A percentile compares a stretch with the other conserved stretches of the same genome.
Evolutionary conservation across 2,797 vertebrate genomes (phyloP).

Genomic region (Poecilia velifera): DNA sequence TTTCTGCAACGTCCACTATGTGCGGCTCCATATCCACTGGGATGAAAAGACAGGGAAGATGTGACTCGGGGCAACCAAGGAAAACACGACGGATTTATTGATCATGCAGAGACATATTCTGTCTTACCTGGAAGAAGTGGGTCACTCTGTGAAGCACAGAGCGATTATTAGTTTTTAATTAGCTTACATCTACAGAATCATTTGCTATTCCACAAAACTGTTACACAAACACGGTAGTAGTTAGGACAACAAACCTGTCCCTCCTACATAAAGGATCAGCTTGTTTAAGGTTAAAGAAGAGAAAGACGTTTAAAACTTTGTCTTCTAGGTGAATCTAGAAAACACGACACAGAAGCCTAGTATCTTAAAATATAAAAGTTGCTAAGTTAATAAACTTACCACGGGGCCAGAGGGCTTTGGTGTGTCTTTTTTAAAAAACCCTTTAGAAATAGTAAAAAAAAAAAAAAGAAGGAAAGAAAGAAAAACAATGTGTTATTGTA

Average conservation of each 20-base stretch:
- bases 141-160: conserved; percentile 39
- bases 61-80: not conserved
- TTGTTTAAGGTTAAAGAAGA: conserved; percentile 28
- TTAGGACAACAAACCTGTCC: conserved; percentile 49
- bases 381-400: conserved; percentile 28
- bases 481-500: not conserved
- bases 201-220: conserved; percentile 1
- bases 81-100: not conserved
- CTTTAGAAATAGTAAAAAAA: not conserved
- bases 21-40: conserved; percentile 15
- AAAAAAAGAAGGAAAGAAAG: no score
- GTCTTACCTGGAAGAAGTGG: conserved; percentile 32
- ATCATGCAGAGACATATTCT: not conserved
- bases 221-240: conserved; percentile 12
- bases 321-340: not conserved
- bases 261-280: conserved; percentile 44
- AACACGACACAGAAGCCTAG: not conserved
- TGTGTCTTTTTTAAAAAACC: accelerated
- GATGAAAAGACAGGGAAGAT: not conserved
- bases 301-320: conserved; percentile 18
- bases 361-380: not conserved
- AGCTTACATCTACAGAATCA: not conserved
- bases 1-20: conserved; percentile 27
- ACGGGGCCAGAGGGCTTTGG: not conserved
- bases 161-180: not conserved